Percentiles rank a stretch among this genome's conserved stretches.
Evolutionary conservation across 2,888 invertebrate species (phyloP).

Genomic region (Marasmarcha lunaedactyla): DNA sequence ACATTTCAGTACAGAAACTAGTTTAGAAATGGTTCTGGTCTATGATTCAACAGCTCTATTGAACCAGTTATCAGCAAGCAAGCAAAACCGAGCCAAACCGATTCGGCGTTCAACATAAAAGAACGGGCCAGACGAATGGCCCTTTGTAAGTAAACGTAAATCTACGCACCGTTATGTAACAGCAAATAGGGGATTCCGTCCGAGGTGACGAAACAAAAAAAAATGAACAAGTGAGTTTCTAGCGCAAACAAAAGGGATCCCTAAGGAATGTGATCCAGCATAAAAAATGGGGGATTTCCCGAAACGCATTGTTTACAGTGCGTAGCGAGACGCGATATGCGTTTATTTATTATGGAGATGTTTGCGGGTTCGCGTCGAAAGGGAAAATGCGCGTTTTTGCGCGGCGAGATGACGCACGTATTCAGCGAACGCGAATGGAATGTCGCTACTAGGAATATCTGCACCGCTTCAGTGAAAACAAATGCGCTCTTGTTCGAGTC

Average conservation of each 20-base stretch:
- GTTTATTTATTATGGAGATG: slow-evolving; percentile 35
- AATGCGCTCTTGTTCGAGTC: too few species aligned
- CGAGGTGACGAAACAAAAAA: slow-evolving; percentile 40
- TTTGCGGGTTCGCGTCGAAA: slow-evolving; percentile 45
- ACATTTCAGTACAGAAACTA: too few species aligned
- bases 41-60: too few species aligned
- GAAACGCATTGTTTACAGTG: slow-evolving; percentile 64
- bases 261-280: slow-evolving; percentile 56
- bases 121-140: slow-evolving; percentile 3
- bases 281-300: slow-evolving; percentile 65
- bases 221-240: slow-evolving; percentile 41
- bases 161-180: slow-evolving; percentile 39
- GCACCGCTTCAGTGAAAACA: slow-evolving; percentile 17
- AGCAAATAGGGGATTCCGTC: slow-evolving; percentile 34
- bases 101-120: slow-evolving; percentile 22
- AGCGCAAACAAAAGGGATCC: slow-evolving; percentile 67
- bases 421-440: slow-evolving; percentile 45
- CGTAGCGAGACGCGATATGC: slow-evolving; percentile 37
- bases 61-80: too few species aligned
- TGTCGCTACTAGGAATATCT: slow-evolving; percentile 19
- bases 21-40: too few species aligned
- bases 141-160: background rate
- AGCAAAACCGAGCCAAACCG: too few species aligned
- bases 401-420: slow-evolving; percentile 45
- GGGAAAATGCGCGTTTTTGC: slow-evolving; percentile 65